A percentile compares a stretch with the other conserved stretches of the same genome.
phyloP scores from a whole-genome alignment of 2,797 vertebrate species.

The Melanotaenia parkinsoni region DNA sequence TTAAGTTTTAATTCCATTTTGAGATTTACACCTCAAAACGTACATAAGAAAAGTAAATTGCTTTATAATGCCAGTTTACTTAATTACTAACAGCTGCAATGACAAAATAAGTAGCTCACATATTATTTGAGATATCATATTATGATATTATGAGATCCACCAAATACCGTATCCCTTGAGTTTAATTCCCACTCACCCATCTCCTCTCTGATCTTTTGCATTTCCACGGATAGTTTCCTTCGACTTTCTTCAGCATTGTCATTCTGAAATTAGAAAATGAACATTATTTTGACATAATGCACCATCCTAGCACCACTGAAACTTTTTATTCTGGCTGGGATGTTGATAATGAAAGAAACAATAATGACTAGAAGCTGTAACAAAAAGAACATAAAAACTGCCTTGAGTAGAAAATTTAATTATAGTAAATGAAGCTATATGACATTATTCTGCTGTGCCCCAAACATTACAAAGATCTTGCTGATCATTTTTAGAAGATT shows the following conservation, averaged over 20 bases:
- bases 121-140: background rate
- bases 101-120: background rate
- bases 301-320: slow-evolving; percentile 2
- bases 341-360: background rate
- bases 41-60: too few species aligned
- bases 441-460: background rate
- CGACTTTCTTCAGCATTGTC: slow-evolving; percentile 88
- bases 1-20: too few species aligned
- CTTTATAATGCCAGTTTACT: background rate
- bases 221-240: slow-evolving; percentile 87
- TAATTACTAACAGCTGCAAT: background rate
- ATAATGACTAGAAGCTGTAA: background rate
- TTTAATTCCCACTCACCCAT: slow-evolving; percentile 86
- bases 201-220: slow-evolving; percentile 91
- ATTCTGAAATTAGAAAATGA: slow-evolving; percentile 83
- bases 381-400: background rate
- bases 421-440: too few species aligned
- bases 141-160: background rate
- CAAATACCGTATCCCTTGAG: background rate
- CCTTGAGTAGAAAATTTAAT: background rate
- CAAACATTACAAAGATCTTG: background rate
- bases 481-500: background rate
- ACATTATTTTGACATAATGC: background rate
- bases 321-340: background rate
- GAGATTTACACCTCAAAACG: too few species aligned